Evolutionary conservation across 2,113 vertebrate genomes (phyloP).

Genomic region (Pedionomus torquatus): DNA sequence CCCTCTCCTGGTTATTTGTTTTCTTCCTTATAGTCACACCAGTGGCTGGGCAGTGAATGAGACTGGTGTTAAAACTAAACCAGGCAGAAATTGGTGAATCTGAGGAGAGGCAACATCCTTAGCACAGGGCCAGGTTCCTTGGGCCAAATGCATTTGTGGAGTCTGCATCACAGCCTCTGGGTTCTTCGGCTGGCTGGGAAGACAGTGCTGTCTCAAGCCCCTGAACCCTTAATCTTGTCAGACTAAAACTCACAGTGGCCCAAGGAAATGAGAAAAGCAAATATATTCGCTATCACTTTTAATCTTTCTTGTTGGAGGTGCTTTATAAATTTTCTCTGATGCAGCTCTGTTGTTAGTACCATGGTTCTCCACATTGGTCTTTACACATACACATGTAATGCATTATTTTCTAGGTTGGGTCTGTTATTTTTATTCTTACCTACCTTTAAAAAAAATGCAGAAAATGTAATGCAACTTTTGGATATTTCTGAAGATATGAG

Average conservation of each 20-base stretch:
- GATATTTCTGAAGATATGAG: background rate
- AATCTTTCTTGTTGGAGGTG: background rate
- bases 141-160: background rate
- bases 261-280: background rate
- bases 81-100: background rate
- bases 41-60: background rate
- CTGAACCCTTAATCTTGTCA: background rate
- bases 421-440: background rate
- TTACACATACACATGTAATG: background rate
- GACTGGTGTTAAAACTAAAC: background rate
- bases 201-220: background rate
- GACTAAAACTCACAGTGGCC: background rate
- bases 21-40: background rate
- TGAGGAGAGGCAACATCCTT: background rate
- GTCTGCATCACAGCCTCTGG: accelerated
- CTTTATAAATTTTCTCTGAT: background rate
- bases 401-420: background rate
- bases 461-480: background rate
- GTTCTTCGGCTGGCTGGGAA: background rate
- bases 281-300: background rate
- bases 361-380: background rate
- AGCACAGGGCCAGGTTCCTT: accelerated
- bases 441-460: background rate
- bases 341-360: background rate
- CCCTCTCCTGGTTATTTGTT: background rate